phyloP scores from a whole-genome alignment of 2,888 invertebrate species.

The Limulus polyphemus region DNA sequence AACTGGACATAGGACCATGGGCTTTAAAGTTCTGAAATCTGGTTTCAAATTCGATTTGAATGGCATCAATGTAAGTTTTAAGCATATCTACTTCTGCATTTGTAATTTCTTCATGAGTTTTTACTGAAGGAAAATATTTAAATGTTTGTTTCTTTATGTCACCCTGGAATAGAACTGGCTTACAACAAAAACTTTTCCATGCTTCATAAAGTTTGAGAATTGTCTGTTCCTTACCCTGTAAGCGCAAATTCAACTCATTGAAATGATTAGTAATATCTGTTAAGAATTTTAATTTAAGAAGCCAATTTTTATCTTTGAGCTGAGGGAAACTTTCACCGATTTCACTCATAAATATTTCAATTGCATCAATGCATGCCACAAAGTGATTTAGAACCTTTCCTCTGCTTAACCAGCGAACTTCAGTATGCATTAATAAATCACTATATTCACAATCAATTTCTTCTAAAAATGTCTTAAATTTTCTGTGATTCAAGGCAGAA shows the following conservation, averaged over 20 bases:
- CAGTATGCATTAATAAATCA: not conserved
- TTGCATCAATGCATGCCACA: not conserved
- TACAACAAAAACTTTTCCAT: not conserved
- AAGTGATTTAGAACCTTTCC: not conserved
- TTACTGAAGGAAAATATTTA: too few species aligned
- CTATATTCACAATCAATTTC: not conserved
- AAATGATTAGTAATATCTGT: not conserved
- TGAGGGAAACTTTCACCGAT: not conserved
- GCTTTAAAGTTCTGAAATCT: too few species aligned
- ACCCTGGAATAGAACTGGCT: too few species aligned
- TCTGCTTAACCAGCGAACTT: not conserved
- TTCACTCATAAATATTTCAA: not conserved
- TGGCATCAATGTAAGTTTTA: too few species aligned
- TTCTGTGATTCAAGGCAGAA: not conserved
- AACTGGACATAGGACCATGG: too few species aligned
- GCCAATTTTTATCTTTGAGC: not conserved
- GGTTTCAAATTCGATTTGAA: too few species aligned
- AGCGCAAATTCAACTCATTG: not conserved
- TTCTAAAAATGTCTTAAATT: conserved; percentile 1
- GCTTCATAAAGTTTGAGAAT: not conserved
- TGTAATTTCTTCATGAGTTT: too few species aligned
- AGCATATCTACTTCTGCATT: too few species aligned
- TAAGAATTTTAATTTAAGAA: not conserved
- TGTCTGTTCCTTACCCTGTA: not conserved
- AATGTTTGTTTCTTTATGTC: too few species aligned